phyloP scores from a whole-genome alignment of 2,113 vertebrate species.

The Ceratotherium simum region DNA sequence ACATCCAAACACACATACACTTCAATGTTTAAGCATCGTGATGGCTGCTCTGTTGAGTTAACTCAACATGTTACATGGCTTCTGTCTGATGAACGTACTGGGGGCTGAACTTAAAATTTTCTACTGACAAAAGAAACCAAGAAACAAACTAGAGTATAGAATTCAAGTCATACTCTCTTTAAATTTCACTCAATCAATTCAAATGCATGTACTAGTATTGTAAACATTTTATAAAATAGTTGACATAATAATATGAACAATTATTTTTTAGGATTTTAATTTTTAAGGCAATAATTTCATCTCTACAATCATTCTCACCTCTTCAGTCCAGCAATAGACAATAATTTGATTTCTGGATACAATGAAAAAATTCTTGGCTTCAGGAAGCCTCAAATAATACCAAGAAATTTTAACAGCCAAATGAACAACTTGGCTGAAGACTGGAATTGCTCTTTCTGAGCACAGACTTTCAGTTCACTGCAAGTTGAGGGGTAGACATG shows the following conservation, averaged over 20 bases:
- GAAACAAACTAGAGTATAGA: background rate
- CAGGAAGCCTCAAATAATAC: background rate
- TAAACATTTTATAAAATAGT: background rate
- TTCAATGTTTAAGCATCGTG: background rate
- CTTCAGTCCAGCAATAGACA: background rate
- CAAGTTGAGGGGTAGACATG: background rate
- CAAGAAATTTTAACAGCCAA: background rate
- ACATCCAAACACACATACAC: background rate
- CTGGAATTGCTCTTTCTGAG: background rate
- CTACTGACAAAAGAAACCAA: conserved; percentile 31
- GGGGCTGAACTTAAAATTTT: background rate
- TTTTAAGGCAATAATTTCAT: conserved; percentile 24
- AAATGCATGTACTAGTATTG: background rate
- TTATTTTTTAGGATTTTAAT: background rate
- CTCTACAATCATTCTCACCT: background rate
- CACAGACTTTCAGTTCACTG: background rate
- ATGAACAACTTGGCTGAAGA: background rate
- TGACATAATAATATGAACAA: background rate
- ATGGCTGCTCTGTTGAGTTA: background rate
- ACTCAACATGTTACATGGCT: background rate
- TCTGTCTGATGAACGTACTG: background rate
- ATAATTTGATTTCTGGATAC: background rate
- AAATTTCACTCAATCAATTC: background rate
- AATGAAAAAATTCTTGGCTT: conserved; percentile 32
- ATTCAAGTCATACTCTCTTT: background rate